A percentile compares a stretch with the other conserved stretches of the same genome.
Evolutionary conservation across 2,797 vertebrate genomes (phyloP).

Genomic region (Cynopterus sphinx): DNA sequence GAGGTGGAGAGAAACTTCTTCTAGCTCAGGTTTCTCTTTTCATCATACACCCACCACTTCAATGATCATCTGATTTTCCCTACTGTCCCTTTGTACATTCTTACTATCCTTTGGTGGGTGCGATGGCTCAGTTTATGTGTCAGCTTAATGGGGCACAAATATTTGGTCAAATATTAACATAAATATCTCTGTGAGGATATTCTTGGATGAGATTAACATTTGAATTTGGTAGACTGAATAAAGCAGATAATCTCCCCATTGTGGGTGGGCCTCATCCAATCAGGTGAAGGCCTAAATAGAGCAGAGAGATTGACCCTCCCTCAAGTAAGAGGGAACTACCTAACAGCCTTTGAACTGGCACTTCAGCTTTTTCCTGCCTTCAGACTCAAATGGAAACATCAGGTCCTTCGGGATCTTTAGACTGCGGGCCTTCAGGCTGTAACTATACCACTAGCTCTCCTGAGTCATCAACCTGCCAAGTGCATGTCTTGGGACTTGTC

Average conservation of each 20-base stretch:
- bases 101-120: not conserved
- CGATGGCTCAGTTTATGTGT: not conserved
- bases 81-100: not conserved
- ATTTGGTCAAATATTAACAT: not conserved
- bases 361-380: not conserved
- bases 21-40: no score
- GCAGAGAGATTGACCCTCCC: not conserved
- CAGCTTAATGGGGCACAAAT: not conserved
- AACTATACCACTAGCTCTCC: no score
- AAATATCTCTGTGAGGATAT: not conserved
- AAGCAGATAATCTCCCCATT: not conserved
- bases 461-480: no score
- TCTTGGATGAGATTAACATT: not conserved
- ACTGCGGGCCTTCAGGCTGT: no score
- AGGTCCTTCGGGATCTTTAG: not conserved
- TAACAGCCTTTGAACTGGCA: not conserved
- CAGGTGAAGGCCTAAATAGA: not conserved
- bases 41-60: not conserved
- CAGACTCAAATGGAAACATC: no score
- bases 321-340: not conserved
- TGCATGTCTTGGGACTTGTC: not conserved
- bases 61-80: not conserved
- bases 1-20: not conserved
- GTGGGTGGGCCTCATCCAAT: not conserved
- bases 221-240: no score